A percentile compares a stretch with the other conserved stretches of the same genome.
These are phyloP conservation scores for Phalacrocorax brasilianus DNA, from an alignment of 2,113 vertebrate species.

Conservation along the genomic window DNA sequence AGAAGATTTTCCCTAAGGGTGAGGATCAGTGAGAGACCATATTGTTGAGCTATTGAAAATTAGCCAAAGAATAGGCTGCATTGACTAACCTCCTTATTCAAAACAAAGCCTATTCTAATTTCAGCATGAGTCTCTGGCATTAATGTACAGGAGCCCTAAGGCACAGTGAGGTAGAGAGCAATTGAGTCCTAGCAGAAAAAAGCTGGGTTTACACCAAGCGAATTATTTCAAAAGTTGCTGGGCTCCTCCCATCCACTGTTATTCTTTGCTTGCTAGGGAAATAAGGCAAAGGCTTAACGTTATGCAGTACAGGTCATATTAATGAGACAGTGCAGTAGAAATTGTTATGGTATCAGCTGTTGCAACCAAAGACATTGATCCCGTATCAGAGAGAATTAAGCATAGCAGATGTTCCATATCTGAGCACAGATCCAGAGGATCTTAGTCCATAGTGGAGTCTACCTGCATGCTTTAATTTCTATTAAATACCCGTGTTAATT, in stretches of 20 bases:
- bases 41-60: slow-evolving; percentile 7
- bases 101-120: slow-evolving; percentile 45
- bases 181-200: neutral
- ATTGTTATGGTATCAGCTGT: neutral
- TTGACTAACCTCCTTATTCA: slow-evolving; percentile 39
- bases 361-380: neutral
- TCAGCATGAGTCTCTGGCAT: slow-evolving; percentile 21
- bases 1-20: slow-evolving; percentile 51
- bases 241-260: neutral
- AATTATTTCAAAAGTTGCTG: neutral
- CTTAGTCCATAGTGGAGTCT: neutral
- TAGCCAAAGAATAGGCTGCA: slow-evolving; percentile 42
- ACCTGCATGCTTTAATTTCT: neutral
- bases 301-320: neutral
- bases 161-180: slow-evolving; percentile 24
- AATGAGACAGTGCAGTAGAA: neutral
- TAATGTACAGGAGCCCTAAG: slow-evolving; percentile 5
- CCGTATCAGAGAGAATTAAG: neutral
- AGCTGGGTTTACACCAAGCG: neutral
- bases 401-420: neutral
- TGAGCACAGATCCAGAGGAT: neutral
- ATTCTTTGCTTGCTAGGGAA: neutral
- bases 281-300: neutral
- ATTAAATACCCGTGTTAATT: neutral
- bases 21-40: slow-evolving; percentile 40